Percentiles rank a stretch among this genome's conserved stretches.
phyloP scores from a whole-genome alignment of 2,888 invertebrate species.

The Cinara cedri region DNA sequence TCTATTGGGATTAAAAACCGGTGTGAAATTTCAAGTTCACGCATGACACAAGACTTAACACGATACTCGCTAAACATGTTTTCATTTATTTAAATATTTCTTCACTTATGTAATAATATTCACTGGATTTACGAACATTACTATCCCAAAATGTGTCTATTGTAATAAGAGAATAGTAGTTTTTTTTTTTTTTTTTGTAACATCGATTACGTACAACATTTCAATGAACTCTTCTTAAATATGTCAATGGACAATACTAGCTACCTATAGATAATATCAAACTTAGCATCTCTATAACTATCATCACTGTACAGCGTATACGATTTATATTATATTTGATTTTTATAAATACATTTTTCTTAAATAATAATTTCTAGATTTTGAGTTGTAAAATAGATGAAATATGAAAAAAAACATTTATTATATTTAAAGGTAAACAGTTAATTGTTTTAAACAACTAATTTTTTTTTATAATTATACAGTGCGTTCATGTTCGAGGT shows the following conservation, averaged over 20 bases:
- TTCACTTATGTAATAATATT: conserved; percentile 39
- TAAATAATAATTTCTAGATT: no score
- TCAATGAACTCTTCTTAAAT: conserved; percentile 25
- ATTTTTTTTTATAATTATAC: no score
- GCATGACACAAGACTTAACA: conserved; percentile 35
- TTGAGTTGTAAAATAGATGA: no score
- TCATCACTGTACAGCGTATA: no score
- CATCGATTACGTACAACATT: conserved; percentile 27
- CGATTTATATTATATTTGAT: no score
- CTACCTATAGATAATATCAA: not conserved
- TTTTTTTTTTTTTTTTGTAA: not conserved
- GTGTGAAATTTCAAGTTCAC: conserved; percentile 51
- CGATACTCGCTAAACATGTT: conserved; percentile 40
- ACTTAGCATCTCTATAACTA: not conserved
- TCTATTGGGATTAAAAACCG: conserved; percentile 35
- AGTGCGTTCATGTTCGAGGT: no score
- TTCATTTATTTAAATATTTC: conserved; percentile 25
- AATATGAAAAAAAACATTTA: no score
- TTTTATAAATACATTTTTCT: no score
- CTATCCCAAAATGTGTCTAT: conserved; percentile 19
- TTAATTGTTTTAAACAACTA: no score
- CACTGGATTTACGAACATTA: conserved; percentile 29
- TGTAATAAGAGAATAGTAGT: conserved; percentile 22
- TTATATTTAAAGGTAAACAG: no score
- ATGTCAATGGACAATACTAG: not conserved